Percentiles rank a stretch among this genome's conserved stretches.
Evolutionary conservation across 1,140 invertebrate genomes (phyloP).

Genomic region (Caenorhabditis brenneri): DNA sequence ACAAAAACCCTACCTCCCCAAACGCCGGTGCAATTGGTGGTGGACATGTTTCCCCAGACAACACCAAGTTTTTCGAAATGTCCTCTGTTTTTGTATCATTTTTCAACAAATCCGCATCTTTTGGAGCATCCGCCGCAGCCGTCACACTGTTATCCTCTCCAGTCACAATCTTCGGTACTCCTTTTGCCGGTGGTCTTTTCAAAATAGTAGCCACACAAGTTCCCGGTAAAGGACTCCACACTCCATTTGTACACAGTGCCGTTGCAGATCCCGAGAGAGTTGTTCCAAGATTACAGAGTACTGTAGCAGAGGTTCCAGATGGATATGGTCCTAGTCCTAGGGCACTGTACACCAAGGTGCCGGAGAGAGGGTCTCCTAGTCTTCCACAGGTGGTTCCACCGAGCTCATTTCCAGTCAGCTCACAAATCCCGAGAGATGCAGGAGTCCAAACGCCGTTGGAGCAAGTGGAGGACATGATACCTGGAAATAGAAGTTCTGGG

Average conservation of each 20-base stretch:
- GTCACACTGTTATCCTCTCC: neutral
- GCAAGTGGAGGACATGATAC: neutral
- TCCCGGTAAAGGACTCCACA: constrained; percentile 1
- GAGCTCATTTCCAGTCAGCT: neutral
- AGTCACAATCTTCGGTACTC: neutral
- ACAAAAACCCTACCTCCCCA: neutral
- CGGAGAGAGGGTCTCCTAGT: neutral
- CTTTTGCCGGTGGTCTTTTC: neutral
- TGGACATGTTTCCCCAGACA: constrained; percentile 4
- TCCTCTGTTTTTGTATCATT: neutral
- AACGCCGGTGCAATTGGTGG: constrained; percentile 9
- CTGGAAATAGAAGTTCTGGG: neutral
- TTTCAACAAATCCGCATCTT: neutral
- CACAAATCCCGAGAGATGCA: neutral
- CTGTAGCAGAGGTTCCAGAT: constrained; percentile 9
- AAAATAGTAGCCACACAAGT: neutral
- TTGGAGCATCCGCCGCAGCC: neutral
- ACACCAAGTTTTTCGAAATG: neutral
- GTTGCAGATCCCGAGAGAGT: constrained; percentile 1
- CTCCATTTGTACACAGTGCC: neutral
- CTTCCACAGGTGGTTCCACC: neutral
- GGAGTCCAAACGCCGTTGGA: neutral
- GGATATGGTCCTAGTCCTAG: constrained; percentile 18
- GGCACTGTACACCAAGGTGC: constrained; percentile 11
- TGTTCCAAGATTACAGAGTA: constrained; percentile 24